Percentiles rank a stretch among this genome's conserved stretches.
Evolutionary conservation across 2,888 invertebrate species (phyloP).

Genomic region (Sipha maydis): DNA sequence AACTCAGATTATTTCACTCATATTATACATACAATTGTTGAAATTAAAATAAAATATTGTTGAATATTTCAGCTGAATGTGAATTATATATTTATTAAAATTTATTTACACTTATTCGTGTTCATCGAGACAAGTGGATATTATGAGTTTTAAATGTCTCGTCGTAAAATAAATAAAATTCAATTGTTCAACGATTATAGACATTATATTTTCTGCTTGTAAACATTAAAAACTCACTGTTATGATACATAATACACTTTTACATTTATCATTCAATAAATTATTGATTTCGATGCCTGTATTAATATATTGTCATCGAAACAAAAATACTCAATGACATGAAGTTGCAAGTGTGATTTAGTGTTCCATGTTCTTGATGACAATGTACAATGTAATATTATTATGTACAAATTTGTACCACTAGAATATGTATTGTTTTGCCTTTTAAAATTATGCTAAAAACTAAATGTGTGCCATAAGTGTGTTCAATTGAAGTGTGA

Average conservation of each 20-base stretch:
- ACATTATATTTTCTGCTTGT: neutral
- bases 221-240: neutral
- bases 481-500: neutral
- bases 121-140: neutral
- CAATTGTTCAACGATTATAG: neutral
- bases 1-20: neutral
- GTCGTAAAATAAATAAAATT: neutral
- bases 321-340: neutral
- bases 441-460: neutral
- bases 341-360: neutral
- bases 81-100: neutral
- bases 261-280: neutral
- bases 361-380: neutral
- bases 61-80: neutral
- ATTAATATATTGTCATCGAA: neutral
- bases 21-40: neutral
- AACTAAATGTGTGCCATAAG: neutral
- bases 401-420: neutral
- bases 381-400: neutral
- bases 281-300: neutral
- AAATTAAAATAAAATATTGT: neutral
- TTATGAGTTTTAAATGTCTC: neutral
- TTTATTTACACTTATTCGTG: neutral
- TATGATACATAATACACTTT: neutral
- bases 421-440: neutral